Percentiles rank a stretch among this genome's conserved stretches.
Evolutionary conservation across 2,113 vertebrate genomes (phyloP).

Genomic region (Urocitellus parryii): DNA sequence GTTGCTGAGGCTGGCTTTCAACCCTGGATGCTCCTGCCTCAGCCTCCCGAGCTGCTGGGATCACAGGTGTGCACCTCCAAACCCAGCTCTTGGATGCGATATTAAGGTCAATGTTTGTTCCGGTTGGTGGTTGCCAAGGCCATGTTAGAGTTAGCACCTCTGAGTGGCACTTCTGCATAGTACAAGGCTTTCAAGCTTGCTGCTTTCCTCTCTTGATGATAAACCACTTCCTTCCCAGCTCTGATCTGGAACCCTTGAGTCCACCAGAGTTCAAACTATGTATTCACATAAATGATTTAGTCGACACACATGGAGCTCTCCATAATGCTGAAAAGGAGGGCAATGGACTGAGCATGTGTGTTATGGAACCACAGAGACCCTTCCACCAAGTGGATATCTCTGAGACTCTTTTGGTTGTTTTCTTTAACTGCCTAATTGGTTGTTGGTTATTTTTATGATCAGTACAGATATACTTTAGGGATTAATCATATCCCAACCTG

Average conservation of each 20-base stretch:
- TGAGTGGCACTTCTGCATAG: background rate
- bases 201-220: background rate
- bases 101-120: background rate
- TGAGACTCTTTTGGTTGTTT: background rate
- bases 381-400: background rate
- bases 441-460: background rate
- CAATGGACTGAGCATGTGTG: rapidly evolving
- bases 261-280: background rate
- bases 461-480: background rate
- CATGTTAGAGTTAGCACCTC: background rate
- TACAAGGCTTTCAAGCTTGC: background rate
- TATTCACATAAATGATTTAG: background rate
- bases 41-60: too few species aligned
- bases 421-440: background rate
- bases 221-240: background rate
- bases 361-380: background rate
- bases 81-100: background rate
- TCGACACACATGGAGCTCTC: background rate
- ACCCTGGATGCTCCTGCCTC: too few species aligned
- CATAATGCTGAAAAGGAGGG: background rate
- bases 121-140: background rate
- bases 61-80: too few species aligned
- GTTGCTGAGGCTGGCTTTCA: too few species aligned
- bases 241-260: background rate
- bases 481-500: background rate